phyloP scores from a whole-genome alignment of 2,113 vertebrate species.

The Ascaphus truei region DNA sequence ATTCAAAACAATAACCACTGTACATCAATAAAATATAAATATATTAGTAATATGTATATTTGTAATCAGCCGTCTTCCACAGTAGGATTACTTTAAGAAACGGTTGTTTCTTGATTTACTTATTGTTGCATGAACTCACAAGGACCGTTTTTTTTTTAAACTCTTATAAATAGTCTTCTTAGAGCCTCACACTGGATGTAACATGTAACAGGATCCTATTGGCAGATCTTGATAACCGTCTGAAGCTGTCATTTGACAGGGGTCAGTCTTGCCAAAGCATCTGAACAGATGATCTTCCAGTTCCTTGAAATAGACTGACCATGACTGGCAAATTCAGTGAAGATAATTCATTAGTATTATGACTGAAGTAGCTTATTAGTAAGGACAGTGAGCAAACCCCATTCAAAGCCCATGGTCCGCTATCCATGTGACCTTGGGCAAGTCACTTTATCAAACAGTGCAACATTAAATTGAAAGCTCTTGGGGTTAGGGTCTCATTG shows the following conservation, averaged over 20 bases:
- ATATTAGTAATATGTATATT: too few relatives aligned
- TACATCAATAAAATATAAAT: too few relatives aligned
- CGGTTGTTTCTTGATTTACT: too few relatives aligned
- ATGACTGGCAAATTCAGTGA: slow-evolving; percentile 28
- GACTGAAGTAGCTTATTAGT: neutral
- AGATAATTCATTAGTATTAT: neutral
- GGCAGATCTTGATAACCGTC: neutral
- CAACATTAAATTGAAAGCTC: too few relatives aligned
- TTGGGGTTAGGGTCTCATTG: too few relatives aligned
- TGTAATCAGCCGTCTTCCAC: too few relatives aligned
- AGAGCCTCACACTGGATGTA: slow-evolving; percentile 1
- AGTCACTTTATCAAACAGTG: too few relatives aligned
- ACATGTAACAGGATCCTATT: slow-evolving; percentile 21
- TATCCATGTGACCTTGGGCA: too few relatives aligned
- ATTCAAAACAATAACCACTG: too few relatives aligned
- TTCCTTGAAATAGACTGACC: slow-evolving; percentile 4
- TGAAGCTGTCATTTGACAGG: slow-evolving; percentile 14
- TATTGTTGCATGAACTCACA: slow-evolving; percentile 18
- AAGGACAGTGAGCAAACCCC: too few relatives aligned
- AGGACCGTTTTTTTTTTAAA: neutral
- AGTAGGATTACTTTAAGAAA: too few relatives aligned
- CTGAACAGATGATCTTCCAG: slow-evolving; percentile 1
- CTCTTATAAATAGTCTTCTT: neutral
- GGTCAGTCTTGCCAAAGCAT: slow-evolving; percentile 2
- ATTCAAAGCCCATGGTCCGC: too few relatives aligned